A percentile compares a stretch with the other conserved stretches of the same genome.
Conservation (phyloP, 2,113 vertebrate species). For the Choloepus hoffmanni region DNA sequence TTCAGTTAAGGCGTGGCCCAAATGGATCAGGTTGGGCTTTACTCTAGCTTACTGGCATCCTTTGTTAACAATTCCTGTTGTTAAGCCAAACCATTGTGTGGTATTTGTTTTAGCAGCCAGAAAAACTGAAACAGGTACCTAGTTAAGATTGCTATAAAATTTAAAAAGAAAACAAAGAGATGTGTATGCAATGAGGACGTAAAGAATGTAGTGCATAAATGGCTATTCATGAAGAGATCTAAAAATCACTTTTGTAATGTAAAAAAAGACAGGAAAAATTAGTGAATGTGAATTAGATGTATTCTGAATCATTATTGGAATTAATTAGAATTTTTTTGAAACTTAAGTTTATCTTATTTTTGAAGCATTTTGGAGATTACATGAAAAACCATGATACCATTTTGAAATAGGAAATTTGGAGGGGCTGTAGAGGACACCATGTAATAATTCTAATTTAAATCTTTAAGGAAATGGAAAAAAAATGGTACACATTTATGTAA, state of each 20-base stretch:
- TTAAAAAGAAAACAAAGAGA: slow-evolving; percentile 39
- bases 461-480: slow-evolving; percentile 33
- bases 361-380: slow-evolving; percentile 12
- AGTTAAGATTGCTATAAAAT: background rate
- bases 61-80: too few species aligned
- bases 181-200: background rate
- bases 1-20: too few species aligned
- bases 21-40: too few species aligned
- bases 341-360: slow-evolving; percentile 17
- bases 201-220: slow-evolving; percentile 21
- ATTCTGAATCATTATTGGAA: slow-evolving; percentile 22
- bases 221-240: background rate
- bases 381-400: background rate
- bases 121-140: too few species aligned
- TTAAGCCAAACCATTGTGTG: too few species aligned
- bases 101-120: too few species aligned
- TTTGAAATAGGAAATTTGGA: slow-evolving; percentile 11
- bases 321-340: slow-evolving; percentile 43
- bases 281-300: slow-evolving; percentile 35
- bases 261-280: background rate
- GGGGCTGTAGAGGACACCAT: background rate
- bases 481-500: background rate
- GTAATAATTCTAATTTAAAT: slow-evolving; percentile 37
- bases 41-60: too few species aligned
- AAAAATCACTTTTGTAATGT: background rate